These are phyloP conservation scores for Moxostoma hubbsi DNA, from an alignment of 2,797 vertebrate species.

Conservation along the genomic window DNA sequence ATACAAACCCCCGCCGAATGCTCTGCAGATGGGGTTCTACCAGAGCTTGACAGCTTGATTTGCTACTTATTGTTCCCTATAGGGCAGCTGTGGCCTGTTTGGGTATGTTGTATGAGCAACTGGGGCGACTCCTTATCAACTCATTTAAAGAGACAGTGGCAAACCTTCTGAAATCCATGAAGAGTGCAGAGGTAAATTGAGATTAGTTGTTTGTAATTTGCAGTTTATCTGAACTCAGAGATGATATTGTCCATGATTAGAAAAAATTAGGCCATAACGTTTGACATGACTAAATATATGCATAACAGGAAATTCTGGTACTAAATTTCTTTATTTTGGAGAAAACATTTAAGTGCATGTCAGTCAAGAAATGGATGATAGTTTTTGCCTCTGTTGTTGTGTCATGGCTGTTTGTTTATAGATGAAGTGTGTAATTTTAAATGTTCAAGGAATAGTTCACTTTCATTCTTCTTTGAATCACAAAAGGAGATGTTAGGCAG, in stretches of 20 bases:
- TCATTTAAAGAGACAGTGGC: slow-evolving; percentile 85
- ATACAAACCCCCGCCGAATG: not conserved
- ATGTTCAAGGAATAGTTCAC: too few relatives aligned
- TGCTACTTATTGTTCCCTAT: slow-evolving; percentile 63
- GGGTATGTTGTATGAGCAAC: slow-evolving; percentile 89
- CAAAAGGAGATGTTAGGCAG: too few relatives aligned
- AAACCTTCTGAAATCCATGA: slow-evolving; percentile 91
- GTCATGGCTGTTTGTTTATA: too few relatives aligned
- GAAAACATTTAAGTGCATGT: too few relatives aligned
- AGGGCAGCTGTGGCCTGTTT: slow-evolving; percentile 92
- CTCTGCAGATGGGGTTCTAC: slow-evolving; percentile 24
- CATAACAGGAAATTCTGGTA: too few relatives aligned
- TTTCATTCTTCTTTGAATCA: too few relatives aligned
- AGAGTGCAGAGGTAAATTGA: slow-evolving; percentile 88
- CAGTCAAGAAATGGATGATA: too few relatives aligned
- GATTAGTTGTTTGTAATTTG: not conserved
- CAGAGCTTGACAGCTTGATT: slow-evolving; percentile 1
- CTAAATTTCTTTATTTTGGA: too few relatives aligned
- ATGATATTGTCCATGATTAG: not conserved
- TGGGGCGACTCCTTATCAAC: slow-evolving; percentile 86
- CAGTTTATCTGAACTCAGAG: not conserved
- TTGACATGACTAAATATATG: too few relatives aligned
- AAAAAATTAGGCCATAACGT: too few relatives aligned
- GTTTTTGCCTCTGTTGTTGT: too few relatives aligned
- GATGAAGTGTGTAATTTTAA: too few relatives aligned